Evolutionary conservation across 2,888 invertebrate genomes (phyloP).

Genomic region (Trilocha varians): DNA sequence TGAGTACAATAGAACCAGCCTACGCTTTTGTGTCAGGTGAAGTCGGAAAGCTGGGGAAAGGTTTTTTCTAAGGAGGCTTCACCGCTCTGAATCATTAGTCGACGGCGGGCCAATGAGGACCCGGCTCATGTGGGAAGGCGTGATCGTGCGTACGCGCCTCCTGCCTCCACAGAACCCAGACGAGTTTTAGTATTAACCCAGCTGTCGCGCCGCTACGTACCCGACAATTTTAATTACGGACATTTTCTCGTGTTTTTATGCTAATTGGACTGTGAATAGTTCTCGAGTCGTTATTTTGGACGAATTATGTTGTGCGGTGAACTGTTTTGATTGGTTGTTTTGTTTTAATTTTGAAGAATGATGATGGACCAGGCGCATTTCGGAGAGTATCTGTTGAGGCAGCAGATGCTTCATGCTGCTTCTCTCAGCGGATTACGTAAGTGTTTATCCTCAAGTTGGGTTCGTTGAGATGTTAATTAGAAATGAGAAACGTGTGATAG

Average conservation of each 20-base stretch:
- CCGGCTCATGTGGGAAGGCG: constrained; percentile 29
- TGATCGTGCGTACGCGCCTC: constrained; percentile 62
- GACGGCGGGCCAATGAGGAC: constrained; percentile 35
- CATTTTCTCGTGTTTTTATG: constrained; percentile 34
- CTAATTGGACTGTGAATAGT: constrained; percentile 20
- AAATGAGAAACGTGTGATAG: background rate
- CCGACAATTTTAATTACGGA: constrained; percentile 47
- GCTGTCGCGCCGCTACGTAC: constrained; percentile 53
- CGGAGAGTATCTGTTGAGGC: constrained; percentile 64
- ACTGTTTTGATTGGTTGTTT: constrained; percentile 24
- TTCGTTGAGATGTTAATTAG: background rate
- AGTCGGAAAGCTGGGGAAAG: constrained; percentile 50
- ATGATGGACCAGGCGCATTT: constrained; percentile 71
- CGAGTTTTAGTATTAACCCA: constrained; percentile 63
- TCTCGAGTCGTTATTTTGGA: constrained; percentile 15
- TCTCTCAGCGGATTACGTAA: constrained; percentile 62
- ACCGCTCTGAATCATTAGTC: constrained; percentile 43
- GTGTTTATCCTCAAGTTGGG: constrained; percentile 16
- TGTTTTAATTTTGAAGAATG: constrained; percentile 32
- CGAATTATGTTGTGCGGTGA: constrained; percentile 56
- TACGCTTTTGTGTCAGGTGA: constrained; percentile 50
- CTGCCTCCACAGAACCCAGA: constrained; percentile 29
- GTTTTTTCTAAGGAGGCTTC: constrained; percentile 43
- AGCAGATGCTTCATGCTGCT: constrained; percentile 67
- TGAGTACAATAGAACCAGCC: constrained; percentile 23